Evolutionary conservation across 2,113 vertebrate species (phyloP).

Genomic region (Antechinus flavipes): DNA sequence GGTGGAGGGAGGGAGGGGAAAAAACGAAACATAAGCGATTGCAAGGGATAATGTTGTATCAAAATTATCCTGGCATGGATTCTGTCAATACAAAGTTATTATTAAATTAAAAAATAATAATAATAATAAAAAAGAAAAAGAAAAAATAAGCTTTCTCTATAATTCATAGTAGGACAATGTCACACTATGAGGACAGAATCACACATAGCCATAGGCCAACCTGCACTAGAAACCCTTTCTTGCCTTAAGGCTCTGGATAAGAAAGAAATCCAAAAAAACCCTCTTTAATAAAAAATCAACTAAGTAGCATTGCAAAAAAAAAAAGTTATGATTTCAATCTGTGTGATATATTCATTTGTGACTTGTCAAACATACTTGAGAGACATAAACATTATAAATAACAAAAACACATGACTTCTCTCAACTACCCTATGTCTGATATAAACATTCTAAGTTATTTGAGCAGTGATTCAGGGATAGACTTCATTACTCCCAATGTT

Average conservation of each 20-base stretch:
- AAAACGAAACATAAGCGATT: too few relatives aligned
- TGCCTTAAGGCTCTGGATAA: neutral
- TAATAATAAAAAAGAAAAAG: too few relatives aligned
- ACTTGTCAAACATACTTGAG: constrained; percentile 52
- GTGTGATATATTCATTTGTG: neutral
- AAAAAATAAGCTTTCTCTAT: neutral
- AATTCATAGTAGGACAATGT: neutral
- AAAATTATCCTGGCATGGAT: too few relatives aligned
- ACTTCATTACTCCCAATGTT: neutral
- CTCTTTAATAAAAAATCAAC: neutral
- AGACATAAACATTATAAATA: constrained; percentile 29
- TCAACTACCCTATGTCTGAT: neutral
- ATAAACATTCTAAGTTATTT: constrained; percentile 20
- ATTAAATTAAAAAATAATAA: too few relatives aligned
- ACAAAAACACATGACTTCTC: constrained; percentile 10
- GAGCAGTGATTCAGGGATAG: neutral
- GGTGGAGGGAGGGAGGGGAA: too few relatives aligned
- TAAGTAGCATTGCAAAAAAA: neutral
- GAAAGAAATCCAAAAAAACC: constrained; percentile 6
- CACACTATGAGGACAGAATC: neutral
- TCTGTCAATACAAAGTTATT: too few relatives aligned
- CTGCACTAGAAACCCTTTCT: neutral
- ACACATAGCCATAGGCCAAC: neutral
- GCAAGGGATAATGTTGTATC: too few relatives aligned
- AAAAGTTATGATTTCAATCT: neutral